These are phyloP conservation scores for Crotalus tigris DNA, from an alignment of 2,113 vertebrate species.

Conservation along the genomic window DNA sequence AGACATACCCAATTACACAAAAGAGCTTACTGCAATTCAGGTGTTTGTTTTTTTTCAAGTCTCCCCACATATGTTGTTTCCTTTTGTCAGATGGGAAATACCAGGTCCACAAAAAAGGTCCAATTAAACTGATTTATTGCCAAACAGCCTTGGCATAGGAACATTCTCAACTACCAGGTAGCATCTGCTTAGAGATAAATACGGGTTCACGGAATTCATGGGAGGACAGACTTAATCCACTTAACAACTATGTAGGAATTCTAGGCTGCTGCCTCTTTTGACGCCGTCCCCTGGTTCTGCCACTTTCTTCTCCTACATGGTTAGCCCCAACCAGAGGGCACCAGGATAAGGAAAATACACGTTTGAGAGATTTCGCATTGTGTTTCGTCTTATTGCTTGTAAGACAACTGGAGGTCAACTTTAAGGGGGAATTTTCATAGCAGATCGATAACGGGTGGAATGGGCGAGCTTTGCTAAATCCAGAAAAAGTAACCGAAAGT, in stretches of 20 bases:
- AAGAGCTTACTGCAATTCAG: not conserved
- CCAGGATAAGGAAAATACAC: not conserved
- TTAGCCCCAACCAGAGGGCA: not conserved
- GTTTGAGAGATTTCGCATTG: not conserved
- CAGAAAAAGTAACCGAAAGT: fast-evolving
- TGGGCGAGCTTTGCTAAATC: not conserved
- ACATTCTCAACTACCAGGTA: no score
- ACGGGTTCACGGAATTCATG: no score
- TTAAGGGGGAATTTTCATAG: not conserved
- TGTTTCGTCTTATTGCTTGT: not conserved
- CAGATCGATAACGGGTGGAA: not conserved
- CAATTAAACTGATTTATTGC: no score
- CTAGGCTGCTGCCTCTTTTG: no score
- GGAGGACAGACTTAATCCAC: no score
- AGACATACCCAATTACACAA: not conserved
- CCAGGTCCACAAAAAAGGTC: no score
- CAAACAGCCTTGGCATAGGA: no score
- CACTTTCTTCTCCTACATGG: not conserved
- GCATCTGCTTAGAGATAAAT: no score
- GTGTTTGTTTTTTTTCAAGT: not conserved
- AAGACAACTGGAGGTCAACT: not conserved
- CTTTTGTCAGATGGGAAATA: no score
- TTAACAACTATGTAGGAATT: no score
- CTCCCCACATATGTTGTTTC: no score
- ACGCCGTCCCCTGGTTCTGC: no score